Percentiles rank a stretch among this genome's conserved stretches.
These are phyloP conservation scores for Oryctes rhinoceros DNA, from an alignment of 1,140 invertebrate genomes.

Conservation along the genomic window DNA sequence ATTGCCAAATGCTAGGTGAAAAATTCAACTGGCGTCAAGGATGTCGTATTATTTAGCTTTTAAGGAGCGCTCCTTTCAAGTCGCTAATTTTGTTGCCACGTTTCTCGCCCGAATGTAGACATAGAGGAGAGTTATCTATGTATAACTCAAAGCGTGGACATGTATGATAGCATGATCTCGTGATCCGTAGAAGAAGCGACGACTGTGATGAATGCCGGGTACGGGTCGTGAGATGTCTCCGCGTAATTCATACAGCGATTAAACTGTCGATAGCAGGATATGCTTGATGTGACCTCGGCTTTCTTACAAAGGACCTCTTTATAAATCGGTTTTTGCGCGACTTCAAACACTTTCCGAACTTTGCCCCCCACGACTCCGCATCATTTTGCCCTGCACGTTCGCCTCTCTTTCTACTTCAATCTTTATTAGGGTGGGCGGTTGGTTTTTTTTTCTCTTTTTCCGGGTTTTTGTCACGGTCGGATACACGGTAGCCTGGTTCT, in stretches of 20 bases:
- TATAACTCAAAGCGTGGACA: neutral
- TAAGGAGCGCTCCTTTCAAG: too few relatives aligned
- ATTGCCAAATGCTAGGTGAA: too few relatives aligned
- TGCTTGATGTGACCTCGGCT: slow-evolving; percentile 39
- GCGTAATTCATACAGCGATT: slow-evolving; percentile 46
- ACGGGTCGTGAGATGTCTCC: slow-evolving; percentile 45
- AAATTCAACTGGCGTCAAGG: too few relatives aligned
- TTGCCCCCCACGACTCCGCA: slow-evolving; percentile 3
- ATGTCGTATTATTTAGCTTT: too few relatives aligned
- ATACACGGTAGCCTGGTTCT: neutral
- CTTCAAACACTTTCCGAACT: slow-evolving; percentile 39
- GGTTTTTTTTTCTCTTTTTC: slow-evolving; percentile 12
- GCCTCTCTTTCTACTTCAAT: slow-evolving; percentile 17
- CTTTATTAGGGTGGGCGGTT: slow-evolving; percentile 16
- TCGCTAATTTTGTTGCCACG: too few relatives aligned
- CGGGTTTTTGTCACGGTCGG: neutral
- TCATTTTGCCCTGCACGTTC: neutral
- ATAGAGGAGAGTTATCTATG: neutral
- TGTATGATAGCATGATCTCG: neutral
- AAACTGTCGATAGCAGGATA: slow-evolving; percentile 46
- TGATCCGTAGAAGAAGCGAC: neutral
- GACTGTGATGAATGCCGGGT: slow-evolving; percentile 44
- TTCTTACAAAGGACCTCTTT: slow-evolving; percentile 36
- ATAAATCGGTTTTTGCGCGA: slow-evolving; percentile 40
- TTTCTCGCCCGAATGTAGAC: neutral